A percentile compares a stretch with the other conserved stretches of the same genome.
Conservation (phyloP, 2,113 vertebrate genomes). For the Holacanthus passer region DNA sequence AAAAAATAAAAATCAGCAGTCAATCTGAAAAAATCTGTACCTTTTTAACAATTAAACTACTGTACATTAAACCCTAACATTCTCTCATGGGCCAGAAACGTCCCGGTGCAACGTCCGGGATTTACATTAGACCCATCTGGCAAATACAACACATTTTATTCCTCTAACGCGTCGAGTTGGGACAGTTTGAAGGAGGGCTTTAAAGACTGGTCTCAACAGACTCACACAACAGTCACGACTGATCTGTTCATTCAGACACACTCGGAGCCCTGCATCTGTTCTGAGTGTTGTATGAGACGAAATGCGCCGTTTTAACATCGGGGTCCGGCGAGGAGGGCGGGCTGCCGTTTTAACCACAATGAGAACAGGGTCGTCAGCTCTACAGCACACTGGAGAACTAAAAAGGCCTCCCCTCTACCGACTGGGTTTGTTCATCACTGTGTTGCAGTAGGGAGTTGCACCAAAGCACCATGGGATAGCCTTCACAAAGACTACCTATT, state of each 20-base stretch:
- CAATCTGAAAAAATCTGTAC: conserved; percentile 76
- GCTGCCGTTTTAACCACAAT: conserved; percentile 25
- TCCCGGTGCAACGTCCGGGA: conserved; percentile 51
- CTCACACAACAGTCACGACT: conserved; percentile 48
- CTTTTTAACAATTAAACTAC: conserved; percentile 80
- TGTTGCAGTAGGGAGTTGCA: conserved; percentile 74
- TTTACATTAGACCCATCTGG: conserved; percentile 56
- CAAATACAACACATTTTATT: conserved; percentile 63
- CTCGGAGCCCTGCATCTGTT: conserved; percentile 43
- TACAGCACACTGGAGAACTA: conserved; percentile 31
- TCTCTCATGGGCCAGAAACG: conserved; percentile 66
- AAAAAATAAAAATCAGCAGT: conserved; percentile 70
- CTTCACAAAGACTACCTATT: conserved; percentile 47
- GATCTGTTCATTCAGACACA: conserved; percentile 58
- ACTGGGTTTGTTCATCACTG: conserved; percentile 40
- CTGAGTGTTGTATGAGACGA: conserved; percentile 23
- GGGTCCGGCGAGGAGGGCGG: conserved; percentile 8
- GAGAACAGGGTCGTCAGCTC: conserved; percentile 36
- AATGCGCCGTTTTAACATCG: conserved; percentile 31
- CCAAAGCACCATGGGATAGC: conserved; percentile 76
- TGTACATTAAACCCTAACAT: conserved; percentile 80
- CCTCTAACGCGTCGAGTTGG: conserved; percentile 44
- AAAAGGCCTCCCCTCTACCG: conserved; percentile 19
- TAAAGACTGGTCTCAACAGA: conserved; percentile 48
- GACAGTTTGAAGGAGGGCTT: conserved; percentile 61